Base-by-base conservation (phyloP, 2,797 vertebrate species). In the Limosa lapponica region DNA sequence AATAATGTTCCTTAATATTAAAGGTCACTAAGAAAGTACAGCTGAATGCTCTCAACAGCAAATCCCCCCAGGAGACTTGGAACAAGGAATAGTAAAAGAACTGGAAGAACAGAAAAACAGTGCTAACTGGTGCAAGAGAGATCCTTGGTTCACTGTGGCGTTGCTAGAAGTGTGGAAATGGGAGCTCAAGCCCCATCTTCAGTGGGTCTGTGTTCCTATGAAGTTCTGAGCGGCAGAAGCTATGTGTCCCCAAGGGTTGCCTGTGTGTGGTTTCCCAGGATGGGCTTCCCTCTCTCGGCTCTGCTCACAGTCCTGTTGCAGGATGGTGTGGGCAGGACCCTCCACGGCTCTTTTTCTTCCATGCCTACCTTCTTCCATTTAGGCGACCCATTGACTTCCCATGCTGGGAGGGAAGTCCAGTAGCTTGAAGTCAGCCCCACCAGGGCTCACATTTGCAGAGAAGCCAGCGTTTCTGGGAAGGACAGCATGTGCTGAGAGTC, bases 351-450 rank as follows among this genome's bases (percentile, higher is more conserved):
- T 32, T 39, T 44, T 34, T 48, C 37, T 79, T 72, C 37, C 20
- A 3, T 13, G 16, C 36, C 43, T 41, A 18, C 48, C 22, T 48
- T 24, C 15, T 46, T 28, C 44, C 51, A 4, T 46, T 51, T 49
- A 36, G 37, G 43, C 0, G 2, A 23, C 62, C 28, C 6, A 2
- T 15, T 49, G 41, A 55, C 61, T 30, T 39, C 20, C 37, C 1
- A 1, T n/a, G 41, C 3, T 0, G 0, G 32, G 24, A 39, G 30
- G 48, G n/a, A 44, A 51, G 44, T 34, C 39, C 58, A 7, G 36
- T 25, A 49, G 23, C 24, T 54, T 20, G 54, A 46, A 52, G 58
- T 36, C 28, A 36, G 30, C 37, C 27, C 13, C 2, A 2, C 6
- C 6, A 8, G 49, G 54, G 74, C 46, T 71, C 39, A 52, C 28